Evolutionary conservation across 2,888 invertebrate genomes (phyloP), one percentile per base, ranked within the genome.

Genomic region (Dichetophora obliterata): DNA sequence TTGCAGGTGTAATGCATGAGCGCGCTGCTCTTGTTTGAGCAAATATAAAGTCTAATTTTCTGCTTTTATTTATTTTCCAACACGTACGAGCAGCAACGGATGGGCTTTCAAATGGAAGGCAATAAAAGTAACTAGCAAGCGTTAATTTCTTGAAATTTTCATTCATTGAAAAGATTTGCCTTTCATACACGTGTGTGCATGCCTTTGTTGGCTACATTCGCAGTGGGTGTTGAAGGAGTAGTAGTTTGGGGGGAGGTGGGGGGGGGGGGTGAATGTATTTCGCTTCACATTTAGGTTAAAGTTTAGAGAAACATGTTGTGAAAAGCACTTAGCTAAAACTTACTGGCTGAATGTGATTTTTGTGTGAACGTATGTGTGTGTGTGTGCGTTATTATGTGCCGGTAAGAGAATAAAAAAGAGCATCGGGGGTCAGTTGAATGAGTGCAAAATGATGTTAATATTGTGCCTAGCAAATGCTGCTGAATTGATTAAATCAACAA

Each of bases 1-100:
- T 69, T 75, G 57, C 63, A 75, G 72, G 78, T 76, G 22, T 37
- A 73, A 78, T 72, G 69, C 77, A 66, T 34, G 70, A 59, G 22
- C 3, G 59, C n/a, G 54, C 52, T 71, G 8, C 57, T 71, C 24
- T 37, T 22, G 37, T 34, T 34, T 70, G 19, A 34, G 31, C 54
- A 70, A 70, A 70, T 57, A 70, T 54, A 34, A 70, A 70, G 52
- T 70, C 57, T 59, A 71, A 71, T 71, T 14, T 71, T 71, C 16
- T 37, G 37, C 19, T 37, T 59, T 57, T 57, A n/a, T 14, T 70
- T 57, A 22, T 22, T 59, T 57, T 5, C 59, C 59, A 37, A 34
- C 43, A 59, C 71, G 59, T 57, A 57, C 19, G 22, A 57, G 22
- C 59, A 31, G 59, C 27, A 34, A 43, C 71, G 24, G 24, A 19